Conservation (phyloP, 2,113 vertebrate species). For the Mesoclemmys tuberculata region DNA sequence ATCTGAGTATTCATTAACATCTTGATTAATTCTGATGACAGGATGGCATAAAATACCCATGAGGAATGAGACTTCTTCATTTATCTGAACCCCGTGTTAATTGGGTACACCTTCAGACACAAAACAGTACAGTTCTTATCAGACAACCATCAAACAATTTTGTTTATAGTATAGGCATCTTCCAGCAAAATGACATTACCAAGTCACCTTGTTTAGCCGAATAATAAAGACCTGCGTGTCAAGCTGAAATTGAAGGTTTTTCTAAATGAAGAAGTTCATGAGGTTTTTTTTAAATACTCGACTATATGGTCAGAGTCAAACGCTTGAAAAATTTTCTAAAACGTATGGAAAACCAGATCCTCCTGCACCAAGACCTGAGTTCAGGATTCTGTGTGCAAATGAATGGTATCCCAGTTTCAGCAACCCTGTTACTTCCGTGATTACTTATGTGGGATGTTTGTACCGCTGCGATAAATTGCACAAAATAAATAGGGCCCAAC, state of each 20-base stretch:
- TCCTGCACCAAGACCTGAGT: not conserved
- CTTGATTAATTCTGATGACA: constrained; percentile 73
- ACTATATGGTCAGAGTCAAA: not conserved
- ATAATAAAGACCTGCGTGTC: not conserved
- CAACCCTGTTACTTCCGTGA: not conserved
- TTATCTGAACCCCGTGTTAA: constrained; percentile 70
- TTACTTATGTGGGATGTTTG: not conserved
- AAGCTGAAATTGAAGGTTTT: not conserved
- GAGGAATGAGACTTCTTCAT: constrained; percentile 66
- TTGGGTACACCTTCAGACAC: constrained; percentile 75
- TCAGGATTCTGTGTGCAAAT: not conserved
- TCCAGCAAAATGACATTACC: not conserved
- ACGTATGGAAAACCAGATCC: not conserved
- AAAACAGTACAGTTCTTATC: constrained; percentile 61
- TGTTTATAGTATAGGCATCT: not conserved
- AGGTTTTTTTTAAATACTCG: not conserved
- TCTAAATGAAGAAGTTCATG: not conserved
- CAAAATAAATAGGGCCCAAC: not conserved
- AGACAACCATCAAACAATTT: constrained; percentile 60
- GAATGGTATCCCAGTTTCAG: not conserved
- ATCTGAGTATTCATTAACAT: constrained; percentile 78
- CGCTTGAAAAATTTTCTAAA: not conserved
- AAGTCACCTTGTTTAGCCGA: constrained; percentile 15
- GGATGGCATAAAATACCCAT: constrained; percentile 62
- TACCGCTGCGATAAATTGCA: not conserved